Percentiles rank a stretch among this genome's conserved stretches.
These are phyloP conservation scores for Gymnothorax reevesii DNA, from an alignment of 2,797 vertebrate species.

Conservation along the genomic window DNA sequence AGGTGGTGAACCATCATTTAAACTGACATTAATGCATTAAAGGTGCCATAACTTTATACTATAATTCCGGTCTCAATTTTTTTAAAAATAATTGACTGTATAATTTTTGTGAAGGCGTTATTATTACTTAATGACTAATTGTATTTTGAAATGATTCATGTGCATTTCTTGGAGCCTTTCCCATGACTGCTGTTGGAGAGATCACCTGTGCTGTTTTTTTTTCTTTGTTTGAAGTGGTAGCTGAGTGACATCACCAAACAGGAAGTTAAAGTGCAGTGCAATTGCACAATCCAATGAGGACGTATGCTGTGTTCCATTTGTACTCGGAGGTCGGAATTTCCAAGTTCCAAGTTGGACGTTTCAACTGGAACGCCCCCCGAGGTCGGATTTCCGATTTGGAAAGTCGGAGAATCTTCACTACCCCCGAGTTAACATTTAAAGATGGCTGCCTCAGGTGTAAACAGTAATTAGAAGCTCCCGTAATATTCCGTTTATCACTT, in stretches of 20 bases:
- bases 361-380: too few species aligned
- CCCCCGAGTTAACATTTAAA: too few species aligned
- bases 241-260: neutral
- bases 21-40: neutral
- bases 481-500: too few species aligned
- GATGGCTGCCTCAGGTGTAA: too few species aligned
- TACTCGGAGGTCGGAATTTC: too few species aligned
- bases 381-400: too few species aligned
- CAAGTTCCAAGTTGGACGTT: too few species aligned
- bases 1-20: neutral
- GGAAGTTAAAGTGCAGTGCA: neutral
- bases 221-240: neutral
- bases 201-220: neutral
- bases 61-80: neutral
- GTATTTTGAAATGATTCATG: neutral
- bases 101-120: neutral
- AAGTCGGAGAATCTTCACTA: too few species aligned
- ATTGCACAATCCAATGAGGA: neutral
- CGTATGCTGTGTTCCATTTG: too few species aligned
- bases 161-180: neutral
- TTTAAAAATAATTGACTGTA: neutral
- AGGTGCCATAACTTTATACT: neutral
- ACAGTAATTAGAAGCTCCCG: too few species aligned
- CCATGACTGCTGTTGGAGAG: neutral
- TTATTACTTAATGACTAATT: neutral